A percentile compares a stretch with the other conserved stretches of the same genome.
These are phyloP conservation scores for Clarias platycephalus DNA, from an alignment of 2,797 vertebrate species.

Conservation along the genomic window DNA sequence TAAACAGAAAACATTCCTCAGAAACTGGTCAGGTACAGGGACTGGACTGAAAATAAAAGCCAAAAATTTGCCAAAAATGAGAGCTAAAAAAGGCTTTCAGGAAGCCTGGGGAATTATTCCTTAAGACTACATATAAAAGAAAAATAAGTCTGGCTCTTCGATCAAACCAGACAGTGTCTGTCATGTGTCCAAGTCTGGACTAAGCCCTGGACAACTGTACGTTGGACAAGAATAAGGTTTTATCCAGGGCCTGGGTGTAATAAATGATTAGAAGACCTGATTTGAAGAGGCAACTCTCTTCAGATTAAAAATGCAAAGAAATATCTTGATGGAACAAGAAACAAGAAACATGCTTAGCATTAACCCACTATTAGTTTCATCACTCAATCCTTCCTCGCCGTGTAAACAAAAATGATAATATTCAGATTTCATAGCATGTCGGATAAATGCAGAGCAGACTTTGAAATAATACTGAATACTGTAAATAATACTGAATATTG, in stretches of 20 bases:
- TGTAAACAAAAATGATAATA: neutral
- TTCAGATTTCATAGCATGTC: conserved; percentile 19
- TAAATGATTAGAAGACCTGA: neutral
- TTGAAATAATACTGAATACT: conserved; percentile 6
- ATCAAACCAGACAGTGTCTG: too few relatives aligned
- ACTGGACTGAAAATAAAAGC: too few relatives aligned
- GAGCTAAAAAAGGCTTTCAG: too few relatives aligned
- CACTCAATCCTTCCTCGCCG: conserved; percentile 5
- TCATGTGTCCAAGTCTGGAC: too few relatives aligned
- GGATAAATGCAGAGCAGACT: conserved; percentile 23
- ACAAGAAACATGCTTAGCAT: neutral
- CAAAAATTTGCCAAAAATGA: too few relatives aligned
- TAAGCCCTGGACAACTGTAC: neutral
- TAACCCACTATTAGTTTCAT: neutral
- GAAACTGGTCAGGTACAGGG: too few relatives aligned
- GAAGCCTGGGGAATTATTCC: too few relatives aligned
- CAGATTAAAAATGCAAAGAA: neutral
- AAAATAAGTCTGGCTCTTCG: too few relatives aligned
- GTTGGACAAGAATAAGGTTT: neutral
- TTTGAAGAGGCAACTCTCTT: neutral
- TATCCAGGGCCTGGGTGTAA: neutral
- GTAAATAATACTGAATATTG: conserved; percentile 4
- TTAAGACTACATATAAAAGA: too few relatives aligned
- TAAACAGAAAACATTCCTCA: too few relatives aligned
- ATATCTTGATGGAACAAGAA: neutral